Evolutionary conservation across 2,888 invertebrate species (phyloP), one percentile per base, ranked within the genome.

Genomic region (Pelosia muscerda): DNA sequence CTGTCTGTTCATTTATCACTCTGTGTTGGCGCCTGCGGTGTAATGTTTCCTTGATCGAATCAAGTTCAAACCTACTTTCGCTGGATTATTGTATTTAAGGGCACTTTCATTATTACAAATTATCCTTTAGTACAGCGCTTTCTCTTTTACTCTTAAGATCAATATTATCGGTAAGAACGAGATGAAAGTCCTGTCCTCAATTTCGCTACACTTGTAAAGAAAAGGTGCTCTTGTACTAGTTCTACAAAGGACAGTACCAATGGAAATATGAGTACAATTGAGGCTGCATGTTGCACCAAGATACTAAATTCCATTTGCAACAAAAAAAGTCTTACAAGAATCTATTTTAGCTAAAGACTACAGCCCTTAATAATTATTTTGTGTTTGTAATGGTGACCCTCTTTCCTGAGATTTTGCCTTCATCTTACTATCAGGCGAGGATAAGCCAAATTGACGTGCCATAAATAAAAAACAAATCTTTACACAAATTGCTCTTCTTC

Each of bases 11-110:
- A 70, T 59, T 63, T 63, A 54, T 74, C 63, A 62, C 69, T 61
- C 61, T 73, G 64, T 28, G 76, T 71, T 67, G 4, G 69, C 53
- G 31, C 23, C 53, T 19, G 53, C n/a, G 78, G 84, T 84, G 75
- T 86, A 73, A 69, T 66, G 73, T 88, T 86, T 82, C 86, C 83
- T 70, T 81, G 76, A 76, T 76, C 62, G 71, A 75, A 86, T 84
- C 85, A 86, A 84, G 87, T 63, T 70, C 66, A 63, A 59, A 38
- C 86, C 73, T 82, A 86, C 87, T 87, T 87, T 87, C 87, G 81
- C 84, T 82, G 75, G 70, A 75, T 73, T 72, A 75, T 72, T 76
- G 57, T 69, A 73, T 76, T 80, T 82, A 87, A 88, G 87, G 88
- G 85, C 84, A 86, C 88, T 88, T 88, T 88, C 88, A 74, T 87